A percentile compares a stretch with the other conserved stretches of the same genome.
Conservation (phyloP, 2,888 invertebrate genomes). For the Vanessa cardui region DNA sequence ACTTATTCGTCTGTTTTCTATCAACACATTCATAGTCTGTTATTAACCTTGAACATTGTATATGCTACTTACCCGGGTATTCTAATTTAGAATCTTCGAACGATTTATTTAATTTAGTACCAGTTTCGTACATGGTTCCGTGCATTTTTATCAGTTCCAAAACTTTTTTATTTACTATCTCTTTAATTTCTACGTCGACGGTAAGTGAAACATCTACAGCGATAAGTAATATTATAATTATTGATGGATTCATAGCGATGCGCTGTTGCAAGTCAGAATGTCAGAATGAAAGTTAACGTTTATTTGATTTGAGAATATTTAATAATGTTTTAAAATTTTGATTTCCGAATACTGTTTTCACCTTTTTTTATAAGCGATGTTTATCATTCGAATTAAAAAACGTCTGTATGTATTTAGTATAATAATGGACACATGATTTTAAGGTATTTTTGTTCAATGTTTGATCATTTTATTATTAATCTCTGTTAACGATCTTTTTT, state of each 20-base stretch:
- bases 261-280: background rate
- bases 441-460: no score
- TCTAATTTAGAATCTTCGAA: background rate
- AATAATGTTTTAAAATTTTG: background rate
- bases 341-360: no score
- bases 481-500: no score
- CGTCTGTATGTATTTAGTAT: no score
- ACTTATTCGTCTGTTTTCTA: no score
- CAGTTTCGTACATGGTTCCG: background rate
- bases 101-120: background rate
- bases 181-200: background rate
- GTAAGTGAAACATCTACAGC: background rate
- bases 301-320: background rate
- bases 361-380: no score
- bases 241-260: background rate
- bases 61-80: conserved; percentile 6
- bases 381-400: no score
- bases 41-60: no score
- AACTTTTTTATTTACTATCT: background rate
- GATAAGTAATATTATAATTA: conserved; percentile 1
- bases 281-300: background rate
- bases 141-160: background rate
- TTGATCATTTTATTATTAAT: no score
- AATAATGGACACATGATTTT: no score
- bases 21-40: no score